Evolutionary conservation across 2,113 vertebrate genomes (phyloP).

Genomic region (Caracal caracal): DNA sequence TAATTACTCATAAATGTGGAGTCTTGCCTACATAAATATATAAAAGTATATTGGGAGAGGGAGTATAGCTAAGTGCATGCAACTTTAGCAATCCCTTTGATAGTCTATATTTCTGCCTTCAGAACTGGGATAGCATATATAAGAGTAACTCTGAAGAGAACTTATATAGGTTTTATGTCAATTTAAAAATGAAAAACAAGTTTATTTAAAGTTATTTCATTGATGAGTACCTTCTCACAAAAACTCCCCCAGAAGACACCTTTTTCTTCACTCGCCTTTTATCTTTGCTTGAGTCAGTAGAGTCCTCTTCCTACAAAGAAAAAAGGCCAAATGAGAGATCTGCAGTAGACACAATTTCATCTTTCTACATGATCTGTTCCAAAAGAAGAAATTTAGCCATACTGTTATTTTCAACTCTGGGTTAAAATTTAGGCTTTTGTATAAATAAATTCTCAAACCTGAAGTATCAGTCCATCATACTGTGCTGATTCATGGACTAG

Average conservation of each 20-base stretch:
- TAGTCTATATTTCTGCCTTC: slow-evolving; percentile 6
- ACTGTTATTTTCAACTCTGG: slow-evolving; percentile 27
- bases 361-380: not conserved
- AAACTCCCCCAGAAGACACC: slow-evolving; percentile 73
- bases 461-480: not conserved
- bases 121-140: not conserved
- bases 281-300: slow-evolving; percentile 71
- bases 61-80: not conserved
- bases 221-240: slow-evolving; percentile 80
- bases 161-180: not conserved
- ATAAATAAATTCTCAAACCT: not conserved
- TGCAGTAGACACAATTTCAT: not conserved
- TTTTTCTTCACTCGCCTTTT: slow-evolving; percentile 82
- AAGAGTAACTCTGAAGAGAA: not conserved
- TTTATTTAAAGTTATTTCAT: slow-evolving; percentile 29
- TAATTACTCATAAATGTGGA: not conserved
- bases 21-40: not conserved
- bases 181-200: slow-evolving; percentile 39
- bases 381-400: not conserved
- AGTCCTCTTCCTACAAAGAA: slow-evolving; percentile 76
- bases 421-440: slow-evolving; percentile 36
- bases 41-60: not conserved
- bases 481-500: not conserved
- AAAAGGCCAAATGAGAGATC: not conserved
- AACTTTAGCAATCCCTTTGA: slow-evolving; percentile 5